phyloP scores from a whole-genome alignment of 2,113 vertebrate species.

The Calyptommatus sinebrachiatus region DNA sequence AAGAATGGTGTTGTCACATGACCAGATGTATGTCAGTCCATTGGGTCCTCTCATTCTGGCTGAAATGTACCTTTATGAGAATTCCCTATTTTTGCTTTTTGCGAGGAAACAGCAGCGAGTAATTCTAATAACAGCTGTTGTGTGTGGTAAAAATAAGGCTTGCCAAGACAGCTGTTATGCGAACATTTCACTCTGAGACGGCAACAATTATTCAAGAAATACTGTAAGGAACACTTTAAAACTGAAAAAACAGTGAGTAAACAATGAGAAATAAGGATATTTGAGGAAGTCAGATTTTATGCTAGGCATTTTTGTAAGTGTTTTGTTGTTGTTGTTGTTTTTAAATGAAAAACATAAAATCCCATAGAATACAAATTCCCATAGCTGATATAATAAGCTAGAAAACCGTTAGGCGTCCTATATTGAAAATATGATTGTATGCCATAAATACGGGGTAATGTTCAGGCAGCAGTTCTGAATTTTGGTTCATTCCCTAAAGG shows the following conservation, averaged over 20 bases:
- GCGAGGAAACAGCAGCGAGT: background rate
- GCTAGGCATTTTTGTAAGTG: background rate
- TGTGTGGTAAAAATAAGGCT: conserved; percentile 11
- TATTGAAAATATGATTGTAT: conserved; percentile 52
- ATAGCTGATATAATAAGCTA: conserved; percentile 19
- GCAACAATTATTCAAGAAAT: conserved; percentile 37
- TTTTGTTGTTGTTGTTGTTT: background rate
- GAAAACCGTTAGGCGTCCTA: conserved; percentile 41
- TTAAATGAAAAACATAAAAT: conserved; percentile 20
- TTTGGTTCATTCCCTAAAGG: conserved; percentile 49
- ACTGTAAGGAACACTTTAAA: background rate
- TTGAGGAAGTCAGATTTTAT: background rate
- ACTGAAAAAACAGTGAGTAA: fast-evolving
- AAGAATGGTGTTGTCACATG: conserved; percentile 2
- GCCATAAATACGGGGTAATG: conserved; percentile 39
- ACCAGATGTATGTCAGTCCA: background rate
- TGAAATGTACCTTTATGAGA: conserved; percentile 33
- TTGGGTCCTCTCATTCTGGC: conserved; percentile 12
- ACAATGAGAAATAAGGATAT: background rate
- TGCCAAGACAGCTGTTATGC: conserved; percentile 36
- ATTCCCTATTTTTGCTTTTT: background rate
- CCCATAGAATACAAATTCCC: conserved; percentile 36
- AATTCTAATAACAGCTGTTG: conserved; percentile 17
- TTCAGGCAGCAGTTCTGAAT: conserved; percentile 26
- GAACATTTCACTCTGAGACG: conserved; percentile 20